Evolutionary conservation across 2,113 vertebrate species (phyloP), one percentile per base, ranked within the genome.

Genomic region (Phocoena phocoena): DNA sequence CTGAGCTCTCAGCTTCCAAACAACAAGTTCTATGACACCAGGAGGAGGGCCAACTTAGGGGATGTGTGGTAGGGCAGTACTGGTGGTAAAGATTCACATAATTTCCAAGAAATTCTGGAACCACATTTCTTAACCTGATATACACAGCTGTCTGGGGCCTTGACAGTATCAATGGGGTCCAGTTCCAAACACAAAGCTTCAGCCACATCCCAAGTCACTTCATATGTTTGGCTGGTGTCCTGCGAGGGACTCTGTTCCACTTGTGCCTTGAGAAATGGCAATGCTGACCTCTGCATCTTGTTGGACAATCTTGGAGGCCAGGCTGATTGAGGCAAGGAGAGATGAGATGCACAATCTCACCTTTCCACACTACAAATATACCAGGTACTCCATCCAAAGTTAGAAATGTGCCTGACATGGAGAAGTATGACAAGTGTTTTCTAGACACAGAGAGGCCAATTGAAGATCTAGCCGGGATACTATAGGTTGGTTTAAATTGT

Each of bases 1-100:
- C 38, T 79, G 33, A 36, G 73, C 15, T 11, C 17, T 68, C n/a
- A 65, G 4, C 12, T 85, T 25, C 25, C 10, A 10, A 55, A 80
- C 0, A 36, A 5, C 2, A 63, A 2, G 2, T 3, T 33, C 21
- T 33, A 23, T 2, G 21, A 0, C 15, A 26, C 25, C 26, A 65
- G 4, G 88, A 36, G 2, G 23, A 89, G 13, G 0, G 1, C 50
- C 92, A 23, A 6, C 1, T 0, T 9, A 4, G 33, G 12, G 15
- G 9, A 4, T 47, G 4, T 63, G 21, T 25, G 53, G 31, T 11
- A 65, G 74, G 36, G 31, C 15, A 63, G 6, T 1, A 36, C 17
- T 38, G 25, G 7, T 53, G 31, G 20, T 8, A 25, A 58, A 92
- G 65, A 33, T 3, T 26, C 33, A 50, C 5, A 2, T 21, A 41